Conservation (phyloP, 2,113 vertebrate species). For the Euleptes europaea region DNA sequence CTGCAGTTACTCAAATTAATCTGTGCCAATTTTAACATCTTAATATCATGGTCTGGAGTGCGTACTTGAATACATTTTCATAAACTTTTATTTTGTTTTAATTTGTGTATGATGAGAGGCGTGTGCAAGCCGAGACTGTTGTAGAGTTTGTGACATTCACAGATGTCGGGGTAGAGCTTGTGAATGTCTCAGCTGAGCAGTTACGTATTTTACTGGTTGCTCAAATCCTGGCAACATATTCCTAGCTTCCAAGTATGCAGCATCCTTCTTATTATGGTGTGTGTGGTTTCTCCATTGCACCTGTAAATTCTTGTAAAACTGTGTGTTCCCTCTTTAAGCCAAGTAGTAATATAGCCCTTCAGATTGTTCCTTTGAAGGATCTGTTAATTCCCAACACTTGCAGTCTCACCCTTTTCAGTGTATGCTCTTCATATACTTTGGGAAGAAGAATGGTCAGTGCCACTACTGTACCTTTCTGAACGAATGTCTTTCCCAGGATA, state of each 20-base stretch:
- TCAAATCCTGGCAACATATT: neutral
- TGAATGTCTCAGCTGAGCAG: neutral
- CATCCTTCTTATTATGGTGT: neutral
- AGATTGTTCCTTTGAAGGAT: neutral
- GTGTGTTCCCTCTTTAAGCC: neutral
- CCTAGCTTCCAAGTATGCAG: neutral
- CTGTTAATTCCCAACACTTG: no score
- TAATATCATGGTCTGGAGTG: neutral
- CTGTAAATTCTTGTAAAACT: neutral
- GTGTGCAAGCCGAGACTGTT: conserved; percentile 15
- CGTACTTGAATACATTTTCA: neutral
- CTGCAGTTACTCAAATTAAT: neutral
- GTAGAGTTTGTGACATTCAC: conserved; percentile 2
- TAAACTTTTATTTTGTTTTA: neutral
- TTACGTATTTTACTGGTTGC: conserved; percentile 9
- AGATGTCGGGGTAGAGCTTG: neutral
- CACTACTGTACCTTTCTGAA: neutral
- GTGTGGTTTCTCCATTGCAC: accelerated
- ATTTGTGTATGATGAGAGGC: accelerated
- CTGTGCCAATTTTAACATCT: neutral
- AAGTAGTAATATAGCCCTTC: conserved; percentile 2
- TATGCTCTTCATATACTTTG: neutral
- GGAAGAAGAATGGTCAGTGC: neutral
- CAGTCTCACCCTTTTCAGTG: neutral
- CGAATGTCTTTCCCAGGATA: neutral